Evolutionary conservation across 1,140 invertebrate genomes (phyloP).

Genomic region (Periplaneta americana): DNA sequence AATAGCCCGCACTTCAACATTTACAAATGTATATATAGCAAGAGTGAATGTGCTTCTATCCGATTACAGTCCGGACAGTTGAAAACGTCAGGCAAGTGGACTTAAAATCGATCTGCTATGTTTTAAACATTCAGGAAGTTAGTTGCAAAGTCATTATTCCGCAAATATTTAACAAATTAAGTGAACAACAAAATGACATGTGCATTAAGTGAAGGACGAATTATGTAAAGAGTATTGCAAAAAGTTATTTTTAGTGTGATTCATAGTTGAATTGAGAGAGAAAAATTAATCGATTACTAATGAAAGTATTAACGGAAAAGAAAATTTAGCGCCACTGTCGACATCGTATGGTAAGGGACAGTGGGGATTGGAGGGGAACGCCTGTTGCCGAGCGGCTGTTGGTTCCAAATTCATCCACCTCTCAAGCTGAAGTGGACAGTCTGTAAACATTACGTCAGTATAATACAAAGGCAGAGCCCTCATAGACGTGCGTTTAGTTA

Average conservation of each 20-base stretch:
- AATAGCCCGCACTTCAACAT: no score
- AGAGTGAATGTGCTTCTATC: no score
- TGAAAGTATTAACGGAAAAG: no score
- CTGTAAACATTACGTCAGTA: background rate
- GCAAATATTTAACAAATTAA: background rate
- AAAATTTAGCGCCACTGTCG: background rate
- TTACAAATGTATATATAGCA: no score
- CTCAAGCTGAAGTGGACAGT: background rate
- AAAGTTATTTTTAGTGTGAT: background rate
- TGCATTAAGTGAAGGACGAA: background rate
- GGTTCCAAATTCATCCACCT: background rate
- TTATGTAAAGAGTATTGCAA: background rate
- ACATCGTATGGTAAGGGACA: no score
- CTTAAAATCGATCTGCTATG: no score
- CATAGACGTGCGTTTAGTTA: background rate
- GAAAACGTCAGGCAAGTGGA: no score
- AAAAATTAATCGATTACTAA: background rate
- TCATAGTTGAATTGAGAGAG: background rate
- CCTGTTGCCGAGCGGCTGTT: background rate
- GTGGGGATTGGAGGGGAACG: background rate
- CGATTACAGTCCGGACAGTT: no score
- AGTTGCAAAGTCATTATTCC: background rate
- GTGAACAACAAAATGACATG: background rate
- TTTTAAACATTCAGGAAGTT: no score
- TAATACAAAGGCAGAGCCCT: background rate